Conservation (phyloP, 2,113 vertebrate genomes). For the Anarhynchus alexandrinus region DNA sequence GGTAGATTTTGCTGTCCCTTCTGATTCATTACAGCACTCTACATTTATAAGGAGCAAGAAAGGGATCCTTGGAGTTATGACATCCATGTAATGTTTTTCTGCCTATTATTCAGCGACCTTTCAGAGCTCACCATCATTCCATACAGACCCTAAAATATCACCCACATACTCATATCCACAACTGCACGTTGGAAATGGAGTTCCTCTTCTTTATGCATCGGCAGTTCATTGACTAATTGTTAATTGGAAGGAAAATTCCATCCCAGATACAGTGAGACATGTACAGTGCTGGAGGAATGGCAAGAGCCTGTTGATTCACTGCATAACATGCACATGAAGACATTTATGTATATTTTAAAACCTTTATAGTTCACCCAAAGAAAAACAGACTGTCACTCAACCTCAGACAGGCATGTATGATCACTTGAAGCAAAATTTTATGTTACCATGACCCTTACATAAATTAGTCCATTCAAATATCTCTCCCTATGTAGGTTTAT, state of each 20-base stretch:
- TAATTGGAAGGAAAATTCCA: not conserved
- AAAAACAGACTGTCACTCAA: not conserved
- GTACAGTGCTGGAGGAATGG: not conserved
- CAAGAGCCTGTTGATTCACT: not conserved
- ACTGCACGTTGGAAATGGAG: not conserved
- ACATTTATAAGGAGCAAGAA: not conserved
- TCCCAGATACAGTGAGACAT: rapidly evolving
- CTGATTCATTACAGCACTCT: not conserved
- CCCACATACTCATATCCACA: not conserved
- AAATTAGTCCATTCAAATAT: not conserved
- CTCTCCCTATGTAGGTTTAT: not conserved
- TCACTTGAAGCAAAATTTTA: not conserved
- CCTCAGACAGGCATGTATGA: rapidly evolving
- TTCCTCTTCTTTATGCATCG: not conserved
- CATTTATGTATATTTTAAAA: not conserved
- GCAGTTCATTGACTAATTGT: not conserved
- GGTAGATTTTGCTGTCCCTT: not conserved
- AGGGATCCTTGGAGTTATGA: not conserved
- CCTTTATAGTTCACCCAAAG: not conserved
- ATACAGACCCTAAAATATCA: not conserved
- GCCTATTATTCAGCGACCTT: not conserved
- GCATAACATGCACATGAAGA: not conserved
- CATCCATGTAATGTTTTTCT: not conserved
- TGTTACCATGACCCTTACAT: not conserved
- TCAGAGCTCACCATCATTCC: not conserved